phyloP scores from a whole-genome alignment of 1,140 invertebrate genomes.

The Hormaphis cornu region DNA sequence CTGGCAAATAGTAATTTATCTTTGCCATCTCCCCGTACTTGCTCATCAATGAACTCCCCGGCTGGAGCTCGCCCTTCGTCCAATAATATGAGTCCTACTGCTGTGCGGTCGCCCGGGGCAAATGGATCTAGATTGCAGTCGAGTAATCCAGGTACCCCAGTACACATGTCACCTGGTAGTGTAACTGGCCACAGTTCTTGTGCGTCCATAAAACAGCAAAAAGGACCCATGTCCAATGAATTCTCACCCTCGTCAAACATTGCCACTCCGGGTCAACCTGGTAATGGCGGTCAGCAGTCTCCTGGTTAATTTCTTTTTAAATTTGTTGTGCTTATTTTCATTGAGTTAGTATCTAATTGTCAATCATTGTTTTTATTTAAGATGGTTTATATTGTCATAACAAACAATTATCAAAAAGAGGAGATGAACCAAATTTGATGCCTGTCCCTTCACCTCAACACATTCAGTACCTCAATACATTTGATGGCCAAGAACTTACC shows the following conservation, averaged over 20 bases:
- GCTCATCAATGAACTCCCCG: constrained; percentile 60
- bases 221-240: constrained; percentile 36
- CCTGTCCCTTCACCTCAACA: constrained; percentile 91
- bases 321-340: too few species aligned
- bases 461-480: constrained; percentile 89
- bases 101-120: constrained; percentile 47
- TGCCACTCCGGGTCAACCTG: constrained; percentile 38
- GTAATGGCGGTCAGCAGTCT: constrained; percentile 42
- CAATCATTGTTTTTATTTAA: background rate
- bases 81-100: constrained; percentile 38
- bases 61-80: constrained; percentile 56
- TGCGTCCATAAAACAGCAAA: constrained; percentile 42
- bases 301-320: constrained; percentile 40
- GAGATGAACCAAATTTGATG: constrained; percentile 83
- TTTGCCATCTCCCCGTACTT: constrained; percentile 57
- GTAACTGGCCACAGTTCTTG: constrained; percentile 33
- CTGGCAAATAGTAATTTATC: constrained; percentile 62
- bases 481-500: constrained; percentile 91
- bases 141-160: constrained; percentile 62
- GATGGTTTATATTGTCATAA: constrained; percentile 6
- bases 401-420: background rate
- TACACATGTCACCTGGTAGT: constrained; percentile 43
- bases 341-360: background rate
- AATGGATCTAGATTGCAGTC: constrained; percentile 44
- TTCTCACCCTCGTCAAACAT: constrained; percentile 41